Evolutionary conservation across 1,140 invertebrate genomes (phyloP).

Genomic region (Aphaenogaster rudis): DNA sequence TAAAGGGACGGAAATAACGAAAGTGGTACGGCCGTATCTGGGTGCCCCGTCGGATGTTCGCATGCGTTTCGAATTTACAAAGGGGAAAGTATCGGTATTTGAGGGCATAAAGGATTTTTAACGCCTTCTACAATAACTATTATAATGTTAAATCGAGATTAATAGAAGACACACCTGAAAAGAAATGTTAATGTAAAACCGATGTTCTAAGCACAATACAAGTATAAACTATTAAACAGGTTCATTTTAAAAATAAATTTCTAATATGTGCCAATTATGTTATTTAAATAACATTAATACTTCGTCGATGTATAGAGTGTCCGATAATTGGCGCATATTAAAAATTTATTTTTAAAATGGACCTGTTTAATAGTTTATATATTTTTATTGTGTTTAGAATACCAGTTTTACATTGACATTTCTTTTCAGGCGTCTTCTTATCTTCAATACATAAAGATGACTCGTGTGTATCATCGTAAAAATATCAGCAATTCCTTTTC

Average conservation of each 20-base stretch:
- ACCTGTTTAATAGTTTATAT: too few relatives aligned
- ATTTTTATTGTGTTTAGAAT: too few relatives aligned
- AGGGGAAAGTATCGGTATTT: neutral
- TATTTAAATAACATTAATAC: too few relatives aligned
- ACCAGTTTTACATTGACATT: too few relatives aligned
- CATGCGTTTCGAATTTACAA: slow-evolving; percentile 21
- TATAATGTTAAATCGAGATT: slow-evolving; percentile 9
- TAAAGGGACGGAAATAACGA: slow-evolving; percentile 55
- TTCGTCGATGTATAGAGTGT: too few relatives aligned
- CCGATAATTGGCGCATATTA: too few relatives aligned
- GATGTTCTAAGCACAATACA: neutral
- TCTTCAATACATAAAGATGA: neutral
- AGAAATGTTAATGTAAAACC: neutral
- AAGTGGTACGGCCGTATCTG: slow-evolving; percentile 5
- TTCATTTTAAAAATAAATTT: neutral
- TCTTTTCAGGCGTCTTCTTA: too few relatives aligned
- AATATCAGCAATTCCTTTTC: neutral
- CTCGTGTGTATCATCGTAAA: neutral
- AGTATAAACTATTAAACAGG: neutral
- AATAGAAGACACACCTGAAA: neutral
- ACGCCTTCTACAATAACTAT: neutral
- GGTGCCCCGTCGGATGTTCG: neutral
- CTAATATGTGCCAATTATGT: neutral
- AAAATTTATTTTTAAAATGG: too few relatives aligned
- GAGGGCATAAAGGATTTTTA: neutral